These are phyloP conservation scores for Onychomys leucogaster DNA, from an alignment of 2,797 vertebrate genomes.

Conservation along the genomic window DNA sequence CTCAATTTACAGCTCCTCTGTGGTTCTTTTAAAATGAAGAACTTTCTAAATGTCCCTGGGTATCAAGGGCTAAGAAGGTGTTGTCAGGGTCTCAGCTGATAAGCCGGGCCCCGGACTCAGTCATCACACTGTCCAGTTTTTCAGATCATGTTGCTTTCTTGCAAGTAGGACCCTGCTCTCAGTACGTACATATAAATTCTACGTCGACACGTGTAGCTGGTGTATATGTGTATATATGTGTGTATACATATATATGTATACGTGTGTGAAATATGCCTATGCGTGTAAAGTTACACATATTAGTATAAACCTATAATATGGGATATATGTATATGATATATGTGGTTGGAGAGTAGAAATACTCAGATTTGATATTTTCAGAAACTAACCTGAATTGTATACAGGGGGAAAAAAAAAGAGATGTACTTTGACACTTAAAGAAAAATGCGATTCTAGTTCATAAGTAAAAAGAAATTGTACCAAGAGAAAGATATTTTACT, in stretches of 20 bases:
- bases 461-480: conserved; percentile 23
- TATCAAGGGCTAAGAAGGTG: neutral
- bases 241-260: neutral
- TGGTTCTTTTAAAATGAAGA: conserved; percentile 26
- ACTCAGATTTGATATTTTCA: conserved; percentile 7
- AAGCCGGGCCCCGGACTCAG: neutral
- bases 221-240: too few species aligned
- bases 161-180: neutral
- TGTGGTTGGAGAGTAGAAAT: neutral
- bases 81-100: neutral
- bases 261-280: neutral
- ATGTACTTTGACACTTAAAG: neutral
- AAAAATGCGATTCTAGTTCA: neutral
- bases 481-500: neutral
- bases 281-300: neutral
- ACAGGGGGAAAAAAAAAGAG: neutral
- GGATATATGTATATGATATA: neutral
- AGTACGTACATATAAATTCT: neutral
- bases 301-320: neutral
- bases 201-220: neutral
- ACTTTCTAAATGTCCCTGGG: neutral
- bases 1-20: neutral
- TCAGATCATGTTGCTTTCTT: neutral
- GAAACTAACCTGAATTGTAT: neutral
- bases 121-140: neutral